Conservation (phyloP, 2,888 invertebrate genomes). For the Sarcophaga rosellei region DNA sequence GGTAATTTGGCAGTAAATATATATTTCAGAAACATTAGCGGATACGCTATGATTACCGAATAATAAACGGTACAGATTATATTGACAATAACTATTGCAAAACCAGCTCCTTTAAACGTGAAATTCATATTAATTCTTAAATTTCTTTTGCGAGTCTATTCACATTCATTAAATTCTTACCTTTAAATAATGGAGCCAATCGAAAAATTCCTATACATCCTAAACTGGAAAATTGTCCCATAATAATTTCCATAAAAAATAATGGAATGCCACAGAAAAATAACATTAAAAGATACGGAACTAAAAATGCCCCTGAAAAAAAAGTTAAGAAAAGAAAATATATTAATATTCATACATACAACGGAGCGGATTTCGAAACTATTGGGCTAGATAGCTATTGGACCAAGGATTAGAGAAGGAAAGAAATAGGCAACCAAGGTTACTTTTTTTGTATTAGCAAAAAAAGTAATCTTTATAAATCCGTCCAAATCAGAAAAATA, state of each 20-base stretch:
- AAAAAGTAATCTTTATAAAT: no score
- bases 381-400: no score
- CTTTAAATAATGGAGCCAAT: slow-evolving; percentile 92
- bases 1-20: slow-evolving; percentile 86
- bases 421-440: no score
- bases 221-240: slow-evolving; percentile 92
- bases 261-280: slow-evolving; percentile 92
- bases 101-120: slow-evolving; percentile 87
- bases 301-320: slow-evolving; percentile 86
- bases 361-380: no score
- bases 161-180: slow-evolving; percentile 80
- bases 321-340: slow-evolving; percentile 1
- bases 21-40: slow-evolving; percentile 88
- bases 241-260: slow-evolving; percentile 92
- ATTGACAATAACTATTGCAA: slow-evolving; percentile 90
- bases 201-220: slow-evolving; percentile 92
- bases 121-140: background rate
- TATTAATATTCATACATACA: background rate
- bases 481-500: no score
- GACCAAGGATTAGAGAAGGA: no score
- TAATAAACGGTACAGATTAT: slow-evolving; percentile 91
- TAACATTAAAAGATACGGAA: slow-evolving; percentile 92
- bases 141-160: no score
- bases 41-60: slow-evolving; percentile 92
- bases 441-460: no score